A percentile compares a stretch with the other conserved stretches of the same genome.
Evolutionary conservation across 37 sponge, comb jelly and placozoan genomes (phyloP).

Genomic region (Aplysina aerophoba): DNA sequence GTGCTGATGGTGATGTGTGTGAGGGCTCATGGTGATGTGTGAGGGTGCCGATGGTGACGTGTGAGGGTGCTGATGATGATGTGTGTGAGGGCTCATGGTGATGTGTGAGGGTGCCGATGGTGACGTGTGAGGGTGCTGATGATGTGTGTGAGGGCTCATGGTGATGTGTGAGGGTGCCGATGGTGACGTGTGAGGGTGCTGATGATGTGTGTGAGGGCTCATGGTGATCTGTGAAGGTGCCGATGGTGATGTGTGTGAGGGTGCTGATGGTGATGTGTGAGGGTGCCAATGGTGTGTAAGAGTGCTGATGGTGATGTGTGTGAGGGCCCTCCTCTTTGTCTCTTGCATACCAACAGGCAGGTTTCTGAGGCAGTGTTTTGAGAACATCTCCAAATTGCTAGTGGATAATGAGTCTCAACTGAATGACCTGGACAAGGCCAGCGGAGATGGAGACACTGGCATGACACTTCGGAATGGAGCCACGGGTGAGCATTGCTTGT

Average conservation of each 20-base stretch:
- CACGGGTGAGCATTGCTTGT: constrained; percentile 26
- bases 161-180: too few relatives aligned
- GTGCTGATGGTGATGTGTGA: neutral
- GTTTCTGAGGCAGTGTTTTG: constrained; percentile 55
- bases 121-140: too few relatives aligned
- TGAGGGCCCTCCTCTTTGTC: neutral
- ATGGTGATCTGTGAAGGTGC: neutral
- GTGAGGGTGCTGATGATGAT: too few relatives aligned
- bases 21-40: too few relatives aligned
- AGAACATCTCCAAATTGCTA: constrained; percentile 51
- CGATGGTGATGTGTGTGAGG: neutral
- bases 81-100: too few relatives aligned
- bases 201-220: neutral
- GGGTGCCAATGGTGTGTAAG: neutral
- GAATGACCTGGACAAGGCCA: constrained; percentile 85
- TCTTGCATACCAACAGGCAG: constrained; percentile 3
- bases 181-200: too few relatives aligned
- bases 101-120: too few relatives aligned
- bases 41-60: too few relatives aligned
- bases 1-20: too few relatives aligned
- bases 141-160: too few relatives aligned
- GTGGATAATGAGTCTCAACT: constrained; percentile 59
- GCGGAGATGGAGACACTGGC: constrained; percentile 98
- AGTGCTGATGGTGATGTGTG: neutral
- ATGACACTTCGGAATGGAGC: constrained; percentile 76